Base-by-base conservation (phyloP, 1,140 invertebrate genomes). In the Formica selysi region DNA sequence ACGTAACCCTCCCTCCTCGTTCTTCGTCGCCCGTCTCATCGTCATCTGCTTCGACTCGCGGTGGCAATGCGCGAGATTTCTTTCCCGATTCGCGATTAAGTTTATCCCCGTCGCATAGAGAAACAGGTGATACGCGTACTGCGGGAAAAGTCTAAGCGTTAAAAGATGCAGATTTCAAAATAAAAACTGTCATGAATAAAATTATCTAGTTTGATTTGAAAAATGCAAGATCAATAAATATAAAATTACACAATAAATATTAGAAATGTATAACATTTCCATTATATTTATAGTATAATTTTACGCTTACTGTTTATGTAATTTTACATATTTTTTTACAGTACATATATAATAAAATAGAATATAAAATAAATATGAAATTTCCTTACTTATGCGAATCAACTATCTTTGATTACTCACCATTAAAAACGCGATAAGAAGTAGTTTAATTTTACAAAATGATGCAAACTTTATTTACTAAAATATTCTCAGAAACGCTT, bases 41-140 rank as follows among this genome's bases (percentile, higher is more conserved):
- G 11, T 92, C 93, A 94, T 94, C 93, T 93, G 92, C 92, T 88
- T 87, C 62, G 61, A 76, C 26, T 68, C 73, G 48, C 48, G 54
- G 64, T 83, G 67, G 79, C 85, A 74, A 70, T 81, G 54, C 51
- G 64, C 81, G 81, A 78, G 73, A 65, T 85, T 85, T 78, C 74
- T 68, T 73, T 74, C 68, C 61, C 79, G 51, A 81, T 81, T 57
- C 38, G 29, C 79, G 79, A 83, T 73, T 59, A 83, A 83, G 79
- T 73, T 83, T 74, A 83, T 83, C 68, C 79, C 54, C n/a, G 51
- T 61, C 79, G 79, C 67, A 57, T 54, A 41, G 54, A 74, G 79
- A 36, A 51, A 83, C 79, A 83, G 79, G 79, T 83, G 79, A 83
- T 83, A 38, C 54, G 68, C 68, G 79, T 74, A 74, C 57, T 38